Conservation (phyloP, 2,888 invertebrate species). For the Hedya salicella region DNA sequence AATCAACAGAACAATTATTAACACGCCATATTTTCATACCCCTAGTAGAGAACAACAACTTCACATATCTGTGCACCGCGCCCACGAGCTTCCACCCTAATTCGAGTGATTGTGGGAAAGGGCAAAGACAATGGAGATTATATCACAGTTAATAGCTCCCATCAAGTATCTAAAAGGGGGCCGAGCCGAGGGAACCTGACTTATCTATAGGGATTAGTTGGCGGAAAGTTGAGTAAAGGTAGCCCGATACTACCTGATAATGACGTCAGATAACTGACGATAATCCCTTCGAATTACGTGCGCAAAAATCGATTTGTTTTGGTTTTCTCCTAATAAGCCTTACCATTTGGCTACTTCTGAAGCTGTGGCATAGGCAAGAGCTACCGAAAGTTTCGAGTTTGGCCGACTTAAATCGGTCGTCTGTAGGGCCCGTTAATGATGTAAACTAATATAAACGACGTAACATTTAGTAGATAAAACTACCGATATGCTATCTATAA, state of each 20-base stretch:
- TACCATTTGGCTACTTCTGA: too few relatives aligned
- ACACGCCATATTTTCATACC: background rate
- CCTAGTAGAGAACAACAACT: conserved; percentile 8
- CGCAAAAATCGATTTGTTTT: conserved; percentile 36
- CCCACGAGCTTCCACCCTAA: conserved; percentile 53
- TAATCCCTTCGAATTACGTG: conserved; percentile 37
- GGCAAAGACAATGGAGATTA: conserved; percentile 81
- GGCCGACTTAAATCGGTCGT: too few relatives aligned
- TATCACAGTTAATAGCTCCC: conserved; percentile 80
- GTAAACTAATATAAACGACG: too few relatives aligned
- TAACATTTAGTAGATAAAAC: too few relatives aligned
- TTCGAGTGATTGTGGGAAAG: conserved; percentile 76
- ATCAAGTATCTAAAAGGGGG: conserved; percentile 64
- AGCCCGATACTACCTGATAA: conserved; percentile 51
- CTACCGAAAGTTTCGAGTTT: too few relatives aligned
- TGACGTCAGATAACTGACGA: conserved; percentile 45
- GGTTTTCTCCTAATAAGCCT: background rate
- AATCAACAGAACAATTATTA: too few relatives aligned
- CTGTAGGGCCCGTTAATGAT: too few relatives aligned
- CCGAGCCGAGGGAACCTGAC: conserved; percentile 51
- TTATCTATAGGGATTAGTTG: conserved; percentile 74
- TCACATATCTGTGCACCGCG: conserved; percentile 43
- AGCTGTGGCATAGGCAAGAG: too few relatives aligned
- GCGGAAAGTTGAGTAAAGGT: conserved; percentile 50
- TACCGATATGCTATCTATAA: too few relatives aligned